Evolutionary conservation across 2,888 invertebrate species (phyloP), one percentile per base, ranked within the genome.

Genomic region (Hydraecia micacea): DNA sequence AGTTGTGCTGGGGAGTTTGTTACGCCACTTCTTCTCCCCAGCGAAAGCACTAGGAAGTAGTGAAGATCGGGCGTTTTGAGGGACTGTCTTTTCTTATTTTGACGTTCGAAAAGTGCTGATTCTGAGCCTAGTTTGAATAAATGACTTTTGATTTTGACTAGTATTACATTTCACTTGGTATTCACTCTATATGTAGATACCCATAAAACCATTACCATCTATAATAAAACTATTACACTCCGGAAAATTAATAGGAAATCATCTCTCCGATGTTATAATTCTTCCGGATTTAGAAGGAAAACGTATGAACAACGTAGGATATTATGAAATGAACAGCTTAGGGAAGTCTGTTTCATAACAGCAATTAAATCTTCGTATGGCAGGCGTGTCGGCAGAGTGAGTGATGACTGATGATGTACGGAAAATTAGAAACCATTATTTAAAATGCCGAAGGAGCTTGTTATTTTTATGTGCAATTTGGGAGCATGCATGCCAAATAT

Each of bases 201-300:
- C 39, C 18, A 49, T 58, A 60, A 60, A 66, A 13, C 32, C 32
- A 77, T 39, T 49, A 65, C 1, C 15, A 60, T 18, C 18, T n/a
- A 55, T 66, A 66, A 46, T 52, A 83, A 60, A 77, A 60, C 32
- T 9, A 63, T 62, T 49, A 49, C 28, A 49, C 18, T 63, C 84
- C 72, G 81, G 81, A 83, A 72, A 81, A 79, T 52, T 58, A 15
- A 36, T 42, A 70, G 69, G 28, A 84, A 81, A 79, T 70, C 46
- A n/a, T 70, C 65, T 79, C 72, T 42, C 67, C 6, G 13, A 2
- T 7, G 28, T n/a, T 66, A 79, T 73, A 32, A 32, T 52, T 65
- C 84, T 84, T 81, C 84, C 84, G 42, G 32, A 65, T 69, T 63
- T 11, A 5, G 13, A 60, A 65, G 28, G 36, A 73, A 84, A 62